Conservation (phyloP, 2,888 invertebrate genomes). For the Mythimna lalbum region DNA sequence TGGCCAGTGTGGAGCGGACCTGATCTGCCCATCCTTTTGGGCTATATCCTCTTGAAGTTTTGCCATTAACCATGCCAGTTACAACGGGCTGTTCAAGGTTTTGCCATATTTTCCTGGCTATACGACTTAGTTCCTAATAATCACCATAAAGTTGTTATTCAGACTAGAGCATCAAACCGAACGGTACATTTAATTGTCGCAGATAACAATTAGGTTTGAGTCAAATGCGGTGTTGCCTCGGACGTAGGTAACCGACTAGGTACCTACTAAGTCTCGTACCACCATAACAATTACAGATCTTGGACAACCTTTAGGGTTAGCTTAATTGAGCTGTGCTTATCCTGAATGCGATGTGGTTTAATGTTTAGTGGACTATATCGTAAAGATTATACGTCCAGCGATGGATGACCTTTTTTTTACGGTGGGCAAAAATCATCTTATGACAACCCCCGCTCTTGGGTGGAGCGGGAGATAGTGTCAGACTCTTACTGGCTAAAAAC, state of each 20-base stretch:
- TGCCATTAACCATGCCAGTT: too few species aligned
- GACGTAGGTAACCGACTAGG: neutral
- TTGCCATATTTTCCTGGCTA: too few species aligned
- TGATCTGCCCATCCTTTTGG: too few species aligned
- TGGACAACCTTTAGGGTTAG: conserved; percentile 6
- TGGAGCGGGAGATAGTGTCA: too few species aligned
- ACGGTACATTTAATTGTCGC: neutral
- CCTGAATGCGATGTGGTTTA: neutral
- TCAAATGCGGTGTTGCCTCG: neutral
- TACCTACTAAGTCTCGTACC: neutral
- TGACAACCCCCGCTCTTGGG: too few species aligned
- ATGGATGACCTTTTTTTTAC: too few species aligned
- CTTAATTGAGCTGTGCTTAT: conserved; percentile 17
- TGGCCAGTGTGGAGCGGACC: too few species aligned
- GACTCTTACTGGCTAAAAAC: too few species aligned
- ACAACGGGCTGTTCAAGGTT: too few species aligned
- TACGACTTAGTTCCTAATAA: neutral
- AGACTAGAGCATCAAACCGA: neutral
- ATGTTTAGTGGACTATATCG: conserved; percentile 9
- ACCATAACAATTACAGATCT: conserved; percentile 27
- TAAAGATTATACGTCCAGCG: too few species aligned
- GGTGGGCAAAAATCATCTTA: too few species aligned
- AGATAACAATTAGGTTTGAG: neutral
- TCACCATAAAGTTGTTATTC: neutral
- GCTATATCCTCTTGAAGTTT: too few species aligned